phyloP scores from a whole-genome alignment of 2,797 vertebrate species.

The Podarcis lilfordi region DNA sequence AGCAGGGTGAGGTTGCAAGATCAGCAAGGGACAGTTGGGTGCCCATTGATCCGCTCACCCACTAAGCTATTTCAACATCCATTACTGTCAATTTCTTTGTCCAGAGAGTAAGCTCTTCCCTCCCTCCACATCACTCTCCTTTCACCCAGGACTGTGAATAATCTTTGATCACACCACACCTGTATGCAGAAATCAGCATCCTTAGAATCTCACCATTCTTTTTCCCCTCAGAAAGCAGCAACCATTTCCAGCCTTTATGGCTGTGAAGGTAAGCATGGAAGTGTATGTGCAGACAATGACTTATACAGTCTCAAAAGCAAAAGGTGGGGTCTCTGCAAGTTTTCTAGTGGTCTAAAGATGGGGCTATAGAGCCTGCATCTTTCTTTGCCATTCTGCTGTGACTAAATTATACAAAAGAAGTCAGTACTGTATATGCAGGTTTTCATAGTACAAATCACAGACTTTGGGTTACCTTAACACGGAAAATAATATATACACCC shows the following conservation, averaged over 20 bases:
- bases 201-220: neutral
- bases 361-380: neutral
- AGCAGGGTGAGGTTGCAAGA: constrained; percentile 84
- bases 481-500: neutral
- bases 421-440: neutral
- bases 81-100: neutral
- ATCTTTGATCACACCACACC: neutral
- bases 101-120: neutral
- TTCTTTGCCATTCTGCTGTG: neutral
- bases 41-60: neutral
- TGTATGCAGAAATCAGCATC: no score
- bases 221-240: neutral
- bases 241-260: neutral
- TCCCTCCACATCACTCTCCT: neutral
- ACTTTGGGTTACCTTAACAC: neutral
- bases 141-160: neutral
- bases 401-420: neutral
- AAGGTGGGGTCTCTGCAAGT: neutral
- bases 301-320: neutral
- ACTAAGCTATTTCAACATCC: neutral
- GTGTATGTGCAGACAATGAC: neutral
- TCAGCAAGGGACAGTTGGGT: neutral
- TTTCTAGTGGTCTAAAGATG: neutral
- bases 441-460: neutral
- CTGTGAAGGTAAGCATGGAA: neutral